These are phyloP conservation scores for Limnodromus scolopaceus DNA, from an alignment of 2,797 vertebrate species.

Conservation along the genomic window DNA sequence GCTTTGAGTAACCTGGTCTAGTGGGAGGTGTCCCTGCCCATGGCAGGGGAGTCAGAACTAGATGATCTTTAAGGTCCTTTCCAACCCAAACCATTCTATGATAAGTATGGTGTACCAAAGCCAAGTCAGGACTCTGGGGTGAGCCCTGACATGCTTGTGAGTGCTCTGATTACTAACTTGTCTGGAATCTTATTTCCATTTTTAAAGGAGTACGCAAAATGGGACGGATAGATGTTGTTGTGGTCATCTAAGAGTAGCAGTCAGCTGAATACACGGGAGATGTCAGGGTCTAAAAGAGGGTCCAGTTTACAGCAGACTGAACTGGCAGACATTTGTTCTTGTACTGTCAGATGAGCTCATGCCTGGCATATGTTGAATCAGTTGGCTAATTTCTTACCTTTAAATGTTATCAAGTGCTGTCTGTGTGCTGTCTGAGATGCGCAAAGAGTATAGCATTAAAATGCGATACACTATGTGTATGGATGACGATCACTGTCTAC, in stretches of 20 bases:
- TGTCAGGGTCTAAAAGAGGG: background rate
- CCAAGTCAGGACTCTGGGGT: background rate
- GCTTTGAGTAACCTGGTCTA: background rate
- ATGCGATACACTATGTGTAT: fast-evolving
- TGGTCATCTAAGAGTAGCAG: background rate
- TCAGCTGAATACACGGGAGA: background rate
- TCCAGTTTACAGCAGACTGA: background rate
- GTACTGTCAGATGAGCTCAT: background rate
- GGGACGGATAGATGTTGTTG: fast-evolving
- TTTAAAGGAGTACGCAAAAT: background rate
- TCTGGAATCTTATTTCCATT: background rate
- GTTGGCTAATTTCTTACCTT: constrained; percentile 2
- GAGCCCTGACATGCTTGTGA: background rate
- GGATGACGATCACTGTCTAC: background rate
- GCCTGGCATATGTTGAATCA: background rate
- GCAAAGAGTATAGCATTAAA: constrained; percentile 11
- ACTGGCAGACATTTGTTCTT: background rate
- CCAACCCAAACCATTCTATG: background rate
- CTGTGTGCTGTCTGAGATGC: background rate
- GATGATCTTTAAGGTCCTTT: background rate
- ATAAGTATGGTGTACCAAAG: background rate
- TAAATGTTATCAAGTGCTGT: background rate
- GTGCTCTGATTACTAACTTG: background rate
- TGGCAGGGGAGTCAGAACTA: background rate
- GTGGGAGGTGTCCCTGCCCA: background rate